A percentile compares a stretch with the other conserved stretches of the same genome.
These are phyloP conservation scores for Bambusicola thoracicus DNA, from an alignment of 2,113 vertebrate species.

Conservation along the genomic window DNA sequence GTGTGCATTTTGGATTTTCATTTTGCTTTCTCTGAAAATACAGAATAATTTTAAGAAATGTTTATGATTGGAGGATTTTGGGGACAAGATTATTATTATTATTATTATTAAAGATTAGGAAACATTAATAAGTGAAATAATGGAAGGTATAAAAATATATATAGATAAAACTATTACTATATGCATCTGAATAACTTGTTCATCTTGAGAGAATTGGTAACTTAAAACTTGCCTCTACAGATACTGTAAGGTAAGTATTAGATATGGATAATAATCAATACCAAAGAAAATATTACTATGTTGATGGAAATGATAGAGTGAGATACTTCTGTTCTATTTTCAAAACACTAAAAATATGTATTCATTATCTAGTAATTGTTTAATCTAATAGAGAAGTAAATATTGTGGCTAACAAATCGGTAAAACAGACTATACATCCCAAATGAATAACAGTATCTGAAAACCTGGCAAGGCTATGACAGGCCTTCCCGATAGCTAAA, in stretches of 20 bases:
- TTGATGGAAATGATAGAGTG: background rate
- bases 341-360: background rate
- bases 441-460: background rate
- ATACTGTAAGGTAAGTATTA: background rate
- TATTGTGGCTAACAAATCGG: background rate
- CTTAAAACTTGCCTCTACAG: background rate
- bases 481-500: background rate
- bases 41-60: background rate
- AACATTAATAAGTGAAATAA: background rate
- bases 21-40: background rate
- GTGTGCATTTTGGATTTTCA: background rate
- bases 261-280: background rate
- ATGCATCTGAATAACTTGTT: background rate
- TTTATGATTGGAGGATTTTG: background rate
- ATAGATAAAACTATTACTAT: background rate
- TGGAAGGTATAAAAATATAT: background rate
- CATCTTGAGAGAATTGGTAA: background rate
- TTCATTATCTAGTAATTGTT: background rate
- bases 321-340: background rate
- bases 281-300: background rate
- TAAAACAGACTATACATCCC: background rate
- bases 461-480: background rate
- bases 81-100: too few relatives aligned
- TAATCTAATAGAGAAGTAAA: background rate
- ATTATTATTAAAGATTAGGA: background rate